Base-by-base conservation (phyloP, 2,888 invertebrate species). In the Rotaria socialis region DNA sequence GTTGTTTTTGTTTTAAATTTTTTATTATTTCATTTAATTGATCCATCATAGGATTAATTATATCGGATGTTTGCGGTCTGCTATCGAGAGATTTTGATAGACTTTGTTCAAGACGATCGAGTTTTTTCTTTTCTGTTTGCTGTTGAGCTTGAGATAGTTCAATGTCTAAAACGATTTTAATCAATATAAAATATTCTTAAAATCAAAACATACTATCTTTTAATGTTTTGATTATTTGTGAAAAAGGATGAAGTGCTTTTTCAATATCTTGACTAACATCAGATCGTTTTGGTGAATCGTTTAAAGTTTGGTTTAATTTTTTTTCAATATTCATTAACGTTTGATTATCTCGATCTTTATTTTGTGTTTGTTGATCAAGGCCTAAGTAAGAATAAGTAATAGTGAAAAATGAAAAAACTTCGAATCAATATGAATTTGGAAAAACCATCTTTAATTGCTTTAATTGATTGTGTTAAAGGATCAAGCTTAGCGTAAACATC, bases 141-240 rank as follows among this genome's bases (percentile, higher is more conserved):
- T 67, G 67, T 67, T 67, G 67, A 14, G 10, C 35, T 16, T 67
- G 35, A 67, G 67, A 67, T 19, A n/a, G 67, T 19, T 67, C 67
- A 19, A 67, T 67, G 14, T 14, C 67, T 67, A 41, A 35, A 50
- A 67, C 2, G 22, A 55, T 55, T 35, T 35, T 35, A 35, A 35
- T 35, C 35, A 35, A 35, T 16, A 14, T 52, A 52, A 52, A 14
- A 52, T 14, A 11, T 52, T 11, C 14, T 52, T 52, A 7, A 60
- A 35, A 35, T 35, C 14, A 67, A 19, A 67, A 67, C 67, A 27
- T 35, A 67, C 67, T 67, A 19, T 67, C 67, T 67, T 67, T 67
- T 41, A 67, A 67, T 67, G 35, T 67, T 67, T 67, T 67, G 35
- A 67, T 67, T 35, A 67, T 67, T 67, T 67, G 67, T 35, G 67